A percentile compares a stretch with the other conserved stretches of the same genome.
Conservation (phyloP, 1,140 invertebrate genomes). For the Pseudomyrmex cubaensis region DNA sequence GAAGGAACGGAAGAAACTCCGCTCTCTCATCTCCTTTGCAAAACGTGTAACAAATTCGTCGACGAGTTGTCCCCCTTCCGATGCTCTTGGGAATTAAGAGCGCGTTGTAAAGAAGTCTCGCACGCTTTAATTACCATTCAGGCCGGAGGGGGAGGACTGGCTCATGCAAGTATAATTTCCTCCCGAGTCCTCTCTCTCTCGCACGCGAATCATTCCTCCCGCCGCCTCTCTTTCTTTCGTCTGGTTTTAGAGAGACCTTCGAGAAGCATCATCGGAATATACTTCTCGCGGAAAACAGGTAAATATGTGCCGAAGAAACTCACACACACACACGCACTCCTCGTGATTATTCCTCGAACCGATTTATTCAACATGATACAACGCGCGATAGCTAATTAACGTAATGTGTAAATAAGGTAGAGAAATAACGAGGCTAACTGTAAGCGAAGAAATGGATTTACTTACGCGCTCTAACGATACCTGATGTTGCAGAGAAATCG, state of each 20-base stretch:
- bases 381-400: too few species aligned
- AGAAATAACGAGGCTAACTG: too few species aligned
- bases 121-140: slow-evolving; percentile 80
- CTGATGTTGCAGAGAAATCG: not conserved
- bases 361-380: too few species aligned
- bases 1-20: too few species aligned
- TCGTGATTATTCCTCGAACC: too few species aligned
- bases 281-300: slow-evolving; percentile 36
- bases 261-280: slow-evolving; percentile 5
- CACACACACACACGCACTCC: not conserved
- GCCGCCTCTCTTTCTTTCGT: slow-evolving; percentile 53
- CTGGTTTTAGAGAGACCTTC: slow-evolving; percentile 24
- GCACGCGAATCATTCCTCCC: slow-evolving; percentile 38
- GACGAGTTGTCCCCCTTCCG: slow-evolving; percentile 39
- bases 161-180: slow-evolving; percentile 81
- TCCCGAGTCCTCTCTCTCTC: slow-evolving; percentile 31
- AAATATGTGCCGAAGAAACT: slow-evolving; percentile 24
- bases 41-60: slow-evolving; percentile 40
- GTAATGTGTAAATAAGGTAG: too few species aligned
- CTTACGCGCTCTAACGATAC: too few species aligned
- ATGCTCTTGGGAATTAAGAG: slow-evolving; percentile 72
- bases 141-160: slow-evolving; percentile 73
- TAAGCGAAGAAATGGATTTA: too few species aligned
- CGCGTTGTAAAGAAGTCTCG: slow-evolving; percentile 72
- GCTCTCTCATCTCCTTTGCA: not conserved